These are phyloP conservation scores for Notarius lentiginosus DNA, from an alignment of 2,113 vertebrate genomes.

Conservation along the genomic window DNA sequence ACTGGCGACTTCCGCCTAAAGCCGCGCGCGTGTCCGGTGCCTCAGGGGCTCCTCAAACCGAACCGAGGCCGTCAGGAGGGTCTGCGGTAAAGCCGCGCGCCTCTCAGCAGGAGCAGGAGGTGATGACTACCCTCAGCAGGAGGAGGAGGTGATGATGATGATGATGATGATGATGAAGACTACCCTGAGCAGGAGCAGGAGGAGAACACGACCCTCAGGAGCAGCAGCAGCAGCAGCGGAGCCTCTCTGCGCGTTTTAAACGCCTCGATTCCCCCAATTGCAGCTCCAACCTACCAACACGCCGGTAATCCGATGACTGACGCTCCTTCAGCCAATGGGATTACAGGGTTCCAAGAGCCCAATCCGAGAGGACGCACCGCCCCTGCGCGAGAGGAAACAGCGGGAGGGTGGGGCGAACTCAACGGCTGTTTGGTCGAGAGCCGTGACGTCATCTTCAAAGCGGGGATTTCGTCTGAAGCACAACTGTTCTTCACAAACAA, in stretches of 20 bases:
- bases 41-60: background rate
- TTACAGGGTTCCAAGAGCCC: background rate
- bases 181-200: background rate
- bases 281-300: conserved; percentile 62
- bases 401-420: background rate
- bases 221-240: conserved; percentile 40
- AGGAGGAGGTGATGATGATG: background rate
- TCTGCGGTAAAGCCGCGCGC: conserved; percentile 58
- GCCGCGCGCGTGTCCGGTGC: background rate
- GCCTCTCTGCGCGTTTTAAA: conserved; percentile 65
- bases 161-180: no score
- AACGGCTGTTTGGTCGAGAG: conserved; percentile 48
- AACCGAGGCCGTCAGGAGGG: conserved; percentile 49
- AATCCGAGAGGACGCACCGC: background rate
- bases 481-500: background rate
- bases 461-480: conserved; percentile 43
- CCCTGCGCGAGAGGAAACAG: background rate
- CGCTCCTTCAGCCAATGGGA: conserved; percentile 59
- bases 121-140: no score
- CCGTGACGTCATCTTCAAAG: conserved; percentile 61
- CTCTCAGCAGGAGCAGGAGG: conserved; percentile 40
- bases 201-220: conserved; percentile 47
- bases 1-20: background rate
- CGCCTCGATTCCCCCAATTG: conserved; percentile 37
- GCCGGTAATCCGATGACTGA: conserved; percentile 59